Evolutionary conservation across 1,140 invertebrate genomes (phyloP), one percentile per base, ranked within the genome.

Genomic region (Caenorhabditis latens): DNA sequence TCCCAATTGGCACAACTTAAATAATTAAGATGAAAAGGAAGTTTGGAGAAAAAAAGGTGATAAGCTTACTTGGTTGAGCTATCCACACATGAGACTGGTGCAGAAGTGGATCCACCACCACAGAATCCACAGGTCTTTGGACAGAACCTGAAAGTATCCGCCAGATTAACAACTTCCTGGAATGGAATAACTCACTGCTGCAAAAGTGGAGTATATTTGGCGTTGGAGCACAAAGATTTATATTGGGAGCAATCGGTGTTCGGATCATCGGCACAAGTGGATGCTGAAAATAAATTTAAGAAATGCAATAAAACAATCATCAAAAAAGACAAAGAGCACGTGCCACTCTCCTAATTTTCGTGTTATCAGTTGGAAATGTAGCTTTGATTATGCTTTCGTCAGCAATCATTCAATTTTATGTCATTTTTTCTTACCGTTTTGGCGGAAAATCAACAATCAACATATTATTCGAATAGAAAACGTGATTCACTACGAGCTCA

Each of bases 1-100:
- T 65, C 32, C 84, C 84, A 86, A 21, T 61, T 57, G 67, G 84
- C 84, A 42, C 84, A 86, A 40, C 71, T 79, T 6, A 21, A 79
- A 79, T 14, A 67, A 3, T 8, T 8, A 75, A 46, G 8, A 19
- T 58, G 14, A 58, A 19, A 58, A 19, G 7, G n/a, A 58, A 58
- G 1, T 13, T 8, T 7, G 13, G 14, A 58, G n/a, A 4, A 21
- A 58, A 32, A n/a, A 32, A 0, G 1, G 32, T 21, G n/a, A 21
- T 21, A 63, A 63, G 16, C 71, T 79, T 42, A 79, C 71, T 50
- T 48, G 19, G 71, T 50, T 13, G 43, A 48, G 46, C 71, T 79
- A 50, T 79, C 71, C 43, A 79, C 71, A 50, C 71, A 79, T 24
- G 43, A 16, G 71, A 79, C 46, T 79, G 71, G 71, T 24, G 46